phyloP scores from a whole-genome alignment of 2,797 vertebrate species.

The Paedocypris micromegethes region DNA sequence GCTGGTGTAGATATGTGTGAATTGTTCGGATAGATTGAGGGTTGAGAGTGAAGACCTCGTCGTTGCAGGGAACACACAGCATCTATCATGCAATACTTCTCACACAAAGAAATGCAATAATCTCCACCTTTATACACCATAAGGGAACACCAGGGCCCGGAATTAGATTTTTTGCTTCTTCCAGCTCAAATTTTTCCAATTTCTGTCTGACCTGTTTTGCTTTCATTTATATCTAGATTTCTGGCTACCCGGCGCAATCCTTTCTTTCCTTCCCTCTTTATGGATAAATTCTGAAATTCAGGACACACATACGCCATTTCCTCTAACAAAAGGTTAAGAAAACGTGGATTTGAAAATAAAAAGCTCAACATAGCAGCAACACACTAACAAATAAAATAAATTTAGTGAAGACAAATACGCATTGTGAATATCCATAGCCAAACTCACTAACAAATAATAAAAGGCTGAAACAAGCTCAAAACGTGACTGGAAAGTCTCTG shows the following conservation, averaged over 20 bases:
- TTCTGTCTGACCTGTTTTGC: conserved; percentile 30
- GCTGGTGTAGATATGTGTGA: neutral
- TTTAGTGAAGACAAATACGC: too few species aligned
- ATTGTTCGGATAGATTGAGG: neutral
- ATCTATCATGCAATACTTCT: conserved; percentile 19
- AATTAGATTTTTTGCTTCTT: conserved; percentile 24
- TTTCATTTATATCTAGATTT: conserved; percentile 31
- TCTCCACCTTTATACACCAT: conserved; percentile 9
- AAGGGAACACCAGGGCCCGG: conserved; percentile 10
- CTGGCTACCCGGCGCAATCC: conserved; percentile 5
- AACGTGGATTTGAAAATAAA: too few species aligned
- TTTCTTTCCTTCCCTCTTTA: conserved; percentile 14
- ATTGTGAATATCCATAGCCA: too few species aligned
- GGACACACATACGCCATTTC: too few species aligned
- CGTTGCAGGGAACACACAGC: neutral
- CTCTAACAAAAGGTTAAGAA: too few species aligned
- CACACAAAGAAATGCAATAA: conserved; percentile 28
- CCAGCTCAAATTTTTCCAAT: neutral
- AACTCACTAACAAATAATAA: too few species aligned
- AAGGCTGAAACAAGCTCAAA: too few species aligned
- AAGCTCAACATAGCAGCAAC: too few species aligned
- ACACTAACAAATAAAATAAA: too few species aligned
- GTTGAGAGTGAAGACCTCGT: conserved; percentile 7
- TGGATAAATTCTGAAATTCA: neutral
- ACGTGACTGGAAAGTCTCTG: too few species aligned